Evolutionary conservation across 1,140 invertebrate genomes (phyloP).

Genomic region (Leucophenga varia): DNA sequence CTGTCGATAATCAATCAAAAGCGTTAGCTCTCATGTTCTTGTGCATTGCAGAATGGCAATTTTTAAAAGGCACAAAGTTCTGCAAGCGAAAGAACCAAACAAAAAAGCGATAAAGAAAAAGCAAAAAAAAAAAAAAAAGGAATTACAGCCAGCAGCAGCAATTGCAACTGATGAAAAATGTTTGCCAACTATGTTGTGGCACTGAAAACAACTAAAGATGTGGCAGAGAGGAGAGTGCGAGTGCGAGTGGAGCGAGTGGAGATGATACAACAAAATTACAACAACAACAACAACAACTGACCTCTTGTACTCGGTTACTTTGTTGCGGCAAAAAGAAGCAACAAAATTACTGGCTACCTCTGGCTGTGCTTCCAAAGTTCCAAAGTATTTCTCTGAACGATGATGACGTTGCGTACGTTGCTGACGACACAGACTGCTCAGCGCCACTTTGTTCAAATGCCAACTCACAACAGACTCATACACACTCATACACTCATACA

Average conservation of each 20-base stretch:
- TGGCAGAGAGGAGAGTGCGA: too few species aligned
- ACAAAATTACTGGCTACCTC: background rate
- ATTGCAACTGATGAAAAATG: too few species aligned
- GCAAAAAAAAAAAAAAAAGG: background rate
- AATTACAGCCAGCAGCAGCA: too few species aligned
- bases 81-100: background rate
- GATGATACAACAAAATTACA: too few species aligned
- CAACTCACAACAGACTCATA: background rate
- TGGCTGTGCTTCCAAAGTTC: background rate
- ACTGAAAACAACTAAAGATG: too few species aligned
- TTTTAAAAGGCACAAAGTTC: background rate
- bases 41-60: background rate
- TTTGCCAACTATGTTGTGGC: too few species aligned
- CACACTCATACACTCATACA: too few species aligned
- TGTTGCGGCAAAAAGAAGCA: background rate
- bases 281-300: background rate
- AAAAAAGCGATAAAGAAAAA: background rate
- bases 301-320: background rate
- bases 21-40: constrained; percentile 6
- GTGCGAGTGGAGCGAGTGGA: too few species aligned
- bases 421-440: background rate
- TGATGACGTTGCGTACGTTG: too few species aligned
- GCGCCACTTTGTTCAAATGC: too few species aligned
- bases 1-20: constrained; percentile 46
- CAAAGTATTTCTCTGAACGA: background rate